Conservation (phyloP, 2,113 vertebrate species). For the Stigmatopora nigra region DNA sequence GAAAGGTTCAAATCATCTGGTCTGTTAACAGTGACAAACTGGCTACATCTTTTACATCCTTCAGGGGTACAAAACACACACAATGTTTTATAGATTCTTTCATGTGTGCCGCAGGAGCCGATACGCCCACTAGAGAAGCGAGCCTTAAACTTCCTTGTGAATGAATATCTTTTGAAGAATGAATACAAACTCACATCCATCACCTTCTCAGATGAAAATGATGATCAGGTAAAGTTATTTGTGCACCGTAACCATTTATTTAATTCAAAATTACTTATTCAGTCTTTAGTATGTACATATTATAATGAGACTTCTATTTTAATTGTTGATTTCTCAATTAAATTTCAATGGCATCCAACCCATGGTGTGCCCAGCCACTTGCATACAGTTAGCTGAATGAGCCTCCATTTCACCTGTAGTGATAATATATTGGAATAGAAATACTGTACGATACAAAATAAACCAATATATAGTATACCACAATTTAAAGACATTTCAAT, state of each 20-base stretch:
- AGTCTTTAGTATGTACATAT: no score
- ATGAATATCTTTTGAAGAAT: constrained; percentile 98
- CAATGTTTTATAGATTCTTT: constrained; percentile 16
- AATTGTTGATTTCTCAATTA: no score
- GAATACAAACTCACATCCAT: constrained; percentile 97
- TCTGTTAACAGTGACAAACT: constrained; percentile 8
- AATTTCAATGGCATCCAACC: background rate
- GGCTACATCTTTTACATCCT: constrained; percentile 7
- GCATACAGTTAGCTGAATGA: background rate
- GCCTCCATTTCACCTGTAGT: background rate
- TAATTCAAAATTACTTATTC: background rate
- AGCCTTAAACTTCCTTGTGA: constrained; percentile 99
- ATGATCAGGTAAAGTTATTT: constrained; percentile 85
- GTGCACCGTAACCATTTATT: background rate
- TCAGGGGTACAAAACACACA: background rate
- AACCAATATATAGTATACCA: no score
- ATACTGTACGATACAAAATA: background rate
- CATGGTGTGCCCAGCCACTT: background rate
- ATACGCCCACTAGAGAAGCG: constrained; percentile 97
- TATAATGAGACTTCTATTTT: no score
- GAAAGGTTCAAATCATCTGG: constrained; percentile 2
- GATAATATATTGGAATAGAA: background rate
- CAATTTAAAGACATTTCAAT: no score
- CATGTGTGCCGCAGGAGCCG: constrained; percentile 76
- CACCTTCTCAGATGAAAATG: constrained; percentile 99